Percentiles rank a stretch among this genome's conserved stretches.
These are phyloP conservation scores for Hemiprocne comata DNA, from an alignment of 2,113 vertebrate species.

Conservation along the genomic window DNA sequence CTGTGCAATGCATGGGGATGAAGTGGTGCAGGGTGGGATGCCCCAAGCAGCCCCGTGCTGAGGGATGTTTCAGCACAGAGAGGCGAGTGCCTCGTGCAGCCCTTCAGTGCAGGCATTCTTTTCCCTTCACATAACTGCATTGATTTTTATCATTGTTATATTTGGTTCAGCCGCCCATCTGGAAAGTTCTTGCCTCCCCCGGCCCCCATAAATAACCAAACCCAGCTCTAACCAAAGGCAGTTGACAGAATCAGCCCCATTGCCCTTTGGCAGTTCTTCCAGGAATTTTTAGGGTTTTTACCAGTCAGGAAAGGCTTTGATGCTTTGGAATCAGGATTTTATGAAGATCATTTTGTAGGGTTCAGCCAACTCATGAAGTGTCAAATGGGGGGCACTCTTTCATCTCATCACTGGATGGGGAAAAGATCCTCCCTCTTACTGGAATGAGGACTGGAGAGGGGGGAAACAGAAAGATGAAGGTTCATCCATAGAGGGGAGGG, in stretches of 20 bases:
- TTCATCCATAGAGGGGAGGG: constrained; percentile 45
- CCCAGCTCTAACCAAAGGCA: constrained; percentile 63
- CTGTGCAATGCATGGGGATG: neutral
- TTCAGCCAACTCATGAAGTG: constrained; percentile 75
- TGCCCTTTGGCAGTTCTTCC: constrained; percentile 71
- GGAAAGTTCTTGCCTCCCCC: constrained; percentile 69
- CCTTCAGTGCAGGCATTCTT: constrained; percentile 16
- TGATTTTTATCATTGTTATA: constrained; percentile 74
- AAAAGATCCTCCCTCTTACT: constrained; percentile 68
- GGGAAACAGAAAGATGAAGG: constrained; percentile 46
- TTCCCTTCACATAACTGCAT: constrained; percentile 36
- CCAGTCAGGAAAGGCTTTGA: constrained; percentile 74
- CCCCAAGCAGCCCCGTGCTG: neutral
- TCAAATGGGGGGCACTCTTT: constrained; percentile 73
- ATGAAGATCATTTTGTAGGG: constrained; percentile 71
- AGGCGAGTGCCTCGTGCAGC: neutral
- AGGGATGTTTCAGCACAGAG: neutral
- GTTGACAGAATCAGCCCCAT: constrained; percentile 68
- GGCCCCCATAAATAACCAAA: constrained; percentile 72
- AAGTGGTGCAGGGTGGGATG: neutral
- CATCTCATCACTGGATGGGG: constrained; percentile 49
- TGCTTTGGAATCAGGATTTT: constrained; percentile 70
- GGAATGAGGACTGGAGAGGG: constrained; percentile 36
- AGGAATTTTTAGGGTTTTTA: constrained; percentile 75
- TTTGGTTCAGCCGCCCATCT: constrained; percentile 71